Conservation (phyloP, 2,888 invertebrate species). For the Epirrita christyi region DNA sequence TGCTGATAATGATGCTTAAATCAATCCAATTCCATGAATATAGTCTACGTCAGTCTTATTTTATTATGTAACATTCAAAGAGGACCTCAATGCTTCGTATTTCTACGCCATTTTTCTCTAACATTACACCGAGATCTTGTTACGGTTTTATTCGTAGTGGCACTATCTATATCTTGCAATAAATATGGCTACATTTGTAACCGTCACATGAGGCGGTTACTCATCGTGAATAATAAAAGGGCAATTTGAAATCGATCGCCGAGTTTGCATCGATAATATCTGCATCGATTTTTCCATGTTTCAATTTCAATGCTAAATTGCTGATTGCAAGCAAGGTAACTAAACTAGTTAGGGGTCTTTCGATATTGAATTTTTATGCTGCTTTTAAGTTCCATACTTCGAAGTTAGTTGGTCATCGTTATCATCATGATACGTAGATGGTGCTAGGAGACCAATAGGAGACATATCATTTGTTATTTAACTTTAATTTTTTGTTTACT, state of each 20-base stretch:
- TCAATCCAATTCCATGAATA: no score
- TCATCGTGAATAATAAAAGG: slow-evolving; percentile 52
- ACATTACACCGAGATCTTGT: slow-evolving; percentile 26
- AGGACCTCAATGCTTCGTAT: slow-evolving; percentile 14
- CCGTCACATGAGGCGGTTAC: slow-evolving; percentile 47
- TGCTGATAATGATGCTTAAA: no score
- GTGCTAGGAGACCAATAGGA: no score
- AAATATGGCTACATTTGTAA: slow-evolving; percentile 43
- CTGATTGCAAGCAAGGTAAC: neutral
- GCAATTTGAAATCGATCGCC: slow-evolving; percentile 50
- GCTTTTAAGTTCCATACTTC: no score
- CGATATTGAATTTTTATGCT: no score
- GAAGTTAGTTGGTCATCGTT: no score
- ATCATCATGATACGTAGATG: no score
- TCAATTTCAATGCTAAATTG: no score
- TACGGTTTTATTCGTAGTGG: slow-evolving; percentile 20
- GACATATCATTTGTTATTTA: no score
- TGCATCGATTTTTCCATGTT: slow-evolving; percentile 31
- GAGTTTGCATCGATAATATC: slow-evolving; percentile 30
- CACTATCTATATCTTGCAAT: slow-evolving; percentile 30
- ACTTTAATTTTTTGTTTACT: no score
- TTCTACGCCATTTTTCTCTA: slow-evolving; percentile 27
- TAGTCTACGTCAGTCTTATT: no score
- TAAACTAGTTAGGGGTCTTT: no score
- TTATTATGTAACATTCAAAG: neutral